Evolutionary conservation across 1,140 invertebrate species (phyloP), one percentile per base, ranked within the genome.

Genomic region (Heliconius melpomene): DNA sequence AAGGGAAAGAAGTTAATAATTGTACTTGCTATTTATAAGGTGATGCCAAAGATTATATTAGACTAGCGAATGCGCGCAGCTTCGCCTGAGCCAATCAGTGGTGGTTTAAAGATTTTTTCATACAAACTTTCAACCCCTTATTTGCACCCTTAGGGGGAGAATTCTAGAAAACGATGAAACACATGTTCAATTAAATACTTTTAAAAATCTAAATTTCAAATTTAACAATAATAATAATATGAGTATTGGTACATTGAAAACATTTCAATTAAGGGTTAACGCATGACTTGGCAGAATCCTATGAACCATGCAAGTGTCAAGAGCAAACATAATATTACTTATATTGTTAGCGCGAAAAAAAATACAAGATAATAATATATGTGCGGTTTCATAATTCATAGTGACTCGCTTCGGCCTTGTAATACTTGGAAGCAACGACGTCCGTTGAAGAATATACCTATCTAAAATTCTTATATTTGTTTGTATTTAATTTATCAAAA

Each of bases 401-500:
- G 52, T 57, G 77, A 23, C 18, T 50, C 46, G 50, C 75, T 54
- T 72, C 70, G 70, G 29, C 77, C 77, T 57, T 73, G 77, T 78
- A 78, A 78, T 40, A 78, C 77, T 78, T 78, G 16, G 52, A 57
- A 78, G 52, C 52, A 57, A 73, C 72, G 77, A 78, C 77, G 73
- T 36, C 66, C 71, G 50, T 20, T 36, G 38, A 16, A 70, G 60
- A 76, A 76, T 26, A 50, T 40, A 46, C 40, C 40, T 40, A 46
- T 8, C 40, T 46, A 23, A 52, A 7, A 52, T 2, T 23, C 20
- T 73, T 46, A 52, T 74, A 40, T 46, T 46, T 40, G 52, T 72
- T 72, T 72, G 20, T 72, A 72, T n/a, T 72, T 72, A 72, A n/a
- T 72, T n/a, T 38, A 40, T 32, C 20, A 9, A 29, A 66, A 66